Conservation (phyloP, 2,113 vertebrate species). For the Urocolius indicus region DNA sequence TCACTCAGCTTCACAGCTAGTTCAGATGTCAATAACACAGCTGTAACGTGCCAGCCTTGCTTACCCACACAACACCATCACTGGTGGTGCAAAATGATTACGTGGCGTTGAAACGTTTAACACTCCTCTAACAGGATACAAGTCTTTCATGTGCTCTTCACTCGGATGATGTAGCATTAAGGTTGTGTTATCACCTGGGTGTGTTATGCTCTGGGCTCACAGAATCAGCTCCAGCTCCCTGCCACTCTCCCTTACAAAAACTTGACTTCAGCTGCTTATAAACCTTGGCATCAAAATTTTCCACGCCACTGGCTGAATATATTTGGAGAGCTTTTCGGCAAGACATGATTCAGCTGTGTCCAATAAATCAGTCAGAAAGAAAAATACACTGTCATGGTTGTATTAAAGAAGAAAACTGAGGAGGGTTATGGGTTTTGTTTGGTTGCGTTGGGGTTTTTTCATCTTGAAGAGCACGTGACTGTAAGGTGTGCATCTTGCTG, state of each 20-base stretch:
- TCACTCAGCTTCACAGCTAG: background rate
- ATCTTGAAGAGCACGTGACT: background rate
- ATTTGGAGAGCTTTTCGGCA: background rate
- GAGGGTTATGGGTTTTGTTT: background rate
- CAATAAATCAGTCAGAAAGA: background rate
- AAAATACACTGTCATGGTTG: background rate
- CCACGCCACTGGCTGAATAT: background rate
- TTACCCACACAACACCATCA: background rate
- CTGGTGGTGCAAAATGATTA: background rate
- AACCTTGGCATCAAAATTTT: background rate
- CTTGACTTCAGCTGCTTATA: background rate
- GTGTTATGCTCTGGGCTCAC: background rate
- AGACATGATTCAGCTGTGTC: conserved; percentile 40
- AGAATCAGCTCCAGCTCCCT: background rate
- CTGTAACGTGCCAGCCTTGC: background rate
- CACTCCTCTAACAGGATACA: background rate
- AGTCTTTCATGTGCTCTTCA: background rate
- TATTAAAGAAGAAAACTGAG: background rate
- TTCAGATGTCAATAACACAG: background rate
- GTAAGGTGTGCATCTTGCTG: background rate
- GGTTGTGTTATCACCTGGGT: background rate
- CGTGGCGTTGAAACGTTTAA: background rate
- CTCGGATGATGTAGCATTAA: background rate
- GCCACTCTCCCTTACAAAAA: background rate
- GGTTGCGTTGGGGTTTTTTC: background rate